Conservation (phyloP, 2,888 invertebrate genomes). For the Mystacides longicornis region DNA sequence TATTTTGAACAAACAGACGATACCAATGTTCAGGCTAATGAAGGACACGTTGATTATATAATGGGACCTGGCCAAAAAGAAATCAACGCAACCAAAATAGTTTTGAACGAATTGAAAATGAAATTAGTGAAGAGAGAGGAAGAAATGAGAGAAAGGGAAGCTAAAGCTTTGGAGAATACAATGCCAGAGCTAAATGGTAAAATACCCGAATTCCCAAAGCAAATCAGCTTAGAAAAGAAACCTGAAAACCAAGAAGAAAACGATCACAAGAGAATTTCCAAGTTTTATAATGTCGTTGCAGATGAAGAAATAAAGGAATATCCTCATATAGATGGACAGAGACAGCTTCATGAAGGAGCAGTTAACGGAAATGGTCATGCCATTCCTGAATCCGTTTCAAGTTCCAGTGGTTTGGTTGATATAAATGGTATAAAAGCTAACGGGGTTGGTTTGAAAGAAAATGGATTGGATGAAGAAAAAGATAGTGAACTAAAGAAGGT, state of each 20-base stretch:
- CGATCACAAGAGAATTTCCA: background rate
- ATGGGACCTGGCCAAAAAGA: constrained; percentile 42
- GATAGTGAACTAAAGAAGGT: background rate
- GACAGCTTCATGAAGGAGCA: too few species aligned
- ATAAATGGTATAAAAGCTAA: background rate
- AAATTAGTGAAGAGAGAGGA: constrained; percentile 45
- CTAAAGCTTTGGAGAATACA: constrained; percentile 42
- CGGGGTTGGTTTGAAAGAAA: background rate
- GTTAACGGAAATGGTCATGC: background rate
- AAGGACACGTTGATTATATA: constrained; percentile 32
- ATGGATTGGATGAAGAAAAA: background rate
- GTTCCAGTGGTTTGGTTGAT: background rate
- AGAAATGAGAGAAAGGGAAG: constrained; percentile 44
- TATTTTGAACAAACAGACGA: constrained; percentile 43
- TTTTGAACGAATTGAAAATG: constrained; percentile 39
- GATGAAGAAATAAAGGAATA: background rate
- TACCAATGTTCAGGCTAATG: constrained; percentile 28
- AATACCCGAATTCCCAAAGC: constrained; percentile 43
- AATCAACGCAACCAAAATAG: constrained; percentile 38
- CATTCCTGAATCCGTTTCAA: too few species aligned
- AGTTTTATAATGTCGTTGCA: background rate
- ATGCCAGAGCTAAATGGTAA: constrained; percentile 40
- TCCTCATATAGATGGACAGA: too few species aligned
- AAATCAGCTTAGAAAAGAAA: constrained; percentile 30
- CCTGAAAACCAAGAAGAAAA: background rate